phyloP scores from a whole-genome alignment of 23 tunicate species.

The Ascidia mentula region DNA sequence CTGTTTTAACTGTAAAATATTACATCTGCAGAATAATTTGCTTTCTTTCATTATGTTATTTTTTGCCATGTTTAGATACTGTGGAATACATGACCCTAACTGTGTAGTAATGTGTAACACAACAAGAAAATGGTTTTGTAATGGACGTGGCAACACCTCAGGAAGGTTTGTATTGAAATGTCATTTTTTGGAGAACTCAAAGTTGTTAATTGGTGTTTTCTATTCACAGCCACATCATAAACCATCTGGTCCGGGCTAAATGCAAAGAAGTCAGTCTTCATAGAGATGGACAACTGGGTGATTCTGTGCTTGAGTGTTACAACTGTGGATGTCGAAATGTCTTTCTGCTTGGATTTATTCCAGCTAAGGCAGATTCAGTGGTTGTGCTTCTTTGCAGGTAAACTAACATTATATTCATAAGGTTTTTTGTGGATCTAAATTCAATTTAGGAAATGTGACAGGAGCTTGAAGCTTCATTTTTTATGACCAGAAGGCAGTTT shows the following conservation, averaged over 20 bases:
- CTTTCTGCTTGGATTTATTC: conserved; percentile 93
- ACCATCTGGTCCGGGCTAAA: conserved; percentile 94
- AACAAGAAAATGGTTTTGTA: conserved; percentile 97
- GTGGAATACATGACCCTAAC: conserved; percentile 95
- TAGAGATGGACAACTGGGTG: conserved; percentile 93
- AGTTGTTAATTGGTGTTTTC: too few species aligned
- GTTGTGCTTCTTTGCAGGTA: conserved; percentile 95
- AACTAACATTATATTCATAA: too few species aligned
- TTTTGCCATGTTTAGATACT: conserved; percentile 60
- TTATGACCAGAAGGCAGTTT: too few species aligned
- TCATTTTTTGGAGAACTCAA: too few species aligned
- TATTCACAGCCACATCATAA: conserved; percentile 76
- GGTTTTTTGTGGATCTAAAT: too few species aligned
- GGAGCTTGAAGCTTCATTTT: too few species aligned
- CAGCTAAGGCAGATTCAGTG: conserved; percentile 97
- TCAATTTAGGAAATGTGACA: too few species aligned
- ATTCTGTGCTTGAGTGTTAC: conserved; percentile 95
- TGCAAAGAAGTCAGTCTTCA: conserved; percentile 97
- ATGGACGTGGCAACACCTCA: conserved; percentile 96
- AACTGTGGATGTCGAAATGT: conserved; percentile 96
- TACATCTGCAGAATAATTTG: too few species aligned
- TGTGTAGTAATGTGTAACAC: conserved; percentile 92
- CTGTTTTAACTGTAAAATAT: too few species aligned
- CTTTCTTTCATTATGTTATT: too few species aligned
- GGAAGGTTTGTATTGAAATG: conserved; percentile 64